phyloP scores from a whole-genome alignment of 2,888 invertebrate species.

The Psylliodes chrysocephalus region DNA sequence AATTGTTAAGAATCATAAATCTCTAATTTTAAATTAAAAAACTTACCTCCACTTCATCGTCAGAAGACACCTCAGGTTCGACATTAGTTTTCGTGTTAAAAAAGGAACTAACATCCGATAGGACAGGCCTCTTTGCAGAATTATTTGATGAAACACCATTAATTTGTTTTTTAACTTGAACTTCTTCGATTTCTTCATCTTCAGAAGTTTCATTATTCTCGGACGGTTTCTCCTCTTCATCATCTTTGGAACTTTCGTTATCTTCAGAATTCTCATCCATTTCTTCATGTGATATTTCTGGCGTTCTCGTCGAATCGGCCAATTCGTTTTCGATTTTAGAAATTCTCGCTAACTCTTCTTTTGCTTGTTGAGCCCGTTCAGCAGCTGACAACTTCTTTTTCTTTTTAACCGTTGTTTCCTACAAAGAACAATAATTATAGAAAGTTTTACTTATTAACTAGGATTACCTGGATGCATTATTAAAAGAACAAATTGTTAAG shows the following conservation, averaged over 20 bases:
- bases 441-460: slow-evolving; percentile 9
- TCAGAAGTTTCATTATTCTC: slow-evolving; percentile 14
- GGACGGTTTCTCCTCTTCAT: not conserved
- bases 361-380: slow-evolving; percentile 73
- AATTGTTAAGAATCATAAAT: too few relatives aligned
- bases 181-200: slow-evolving; percentile 13
- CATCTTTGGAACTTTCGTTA: not conserved
- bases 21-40: too few relatives aligned
- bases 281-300: not conserved
- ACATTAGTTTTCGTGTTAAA: slow-evolving; percentile 46
- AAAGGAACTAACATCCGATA: slow-evolving; percentile 55
- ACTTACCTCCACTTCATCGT: slow-evolving; percentile 47
- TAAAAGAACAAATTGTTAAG: too few relatives aligned
- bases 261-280: not conserved
- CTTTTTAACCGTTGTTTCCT: slow-evolving; percentile 61
- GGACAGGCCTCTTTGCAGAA: slow-evolving; percentile 3
- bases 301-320: slow-evolving; percentile 71
- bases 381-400: slow-evolving; percentile 74
- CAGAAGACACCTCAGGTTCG: slow-evolving; percentile 57
- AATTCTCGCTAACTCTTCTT: slow-evolving; percentile 76
- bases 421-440: slow-evolving; percentile 15
- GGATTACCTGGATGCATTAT: too few relatives aligned
- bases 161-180: not conserved
- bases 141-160: slow-evolving; percentile 3
- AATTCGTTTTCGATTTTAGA: slow-evolving; percentile 76